These are phyloP conservation scores for Listronotus oregonensis DNA, from an alignment of 1,140 invertebrate species.

Conservation along the genomic window DNA sequence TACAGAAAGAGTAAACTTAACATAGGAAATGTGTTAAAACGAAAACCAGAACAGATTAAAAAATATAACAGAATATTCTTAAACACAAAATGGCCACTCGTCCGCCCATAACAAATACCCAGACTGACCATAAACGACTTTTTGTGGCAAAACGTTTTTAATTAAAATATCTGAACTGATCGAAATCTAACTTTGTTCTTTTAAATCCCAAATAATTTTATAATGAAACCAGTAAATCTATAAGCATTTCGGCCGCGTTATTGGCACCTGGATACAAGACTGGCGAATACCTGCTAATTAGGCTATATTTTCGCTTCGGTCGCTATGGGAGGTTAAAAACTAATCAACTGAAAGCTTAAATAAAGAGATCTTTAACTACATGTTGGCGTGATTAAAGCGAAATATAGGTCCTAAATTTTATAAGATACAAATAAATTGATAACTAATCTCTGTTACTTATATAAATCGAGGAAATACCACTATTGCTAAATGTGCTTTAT, in stretches of 20 bases:
- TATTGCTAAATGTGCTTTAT: too few species aligned
- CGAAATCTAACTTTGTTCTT: slow-evolving; percentile 43
- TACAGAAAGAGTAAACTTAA: too few species aligned
- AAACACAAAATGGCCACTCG: not conserved
- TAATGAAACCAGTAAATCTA: slow-evolving; percentile 43
- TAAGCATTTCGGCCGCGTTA: slow-evolving; percentile 33
- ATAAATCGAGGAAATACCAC: too few species aligned
- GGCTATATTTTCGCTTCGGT: slow-evolving; percentile 35
- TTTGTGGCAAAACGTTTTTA: slow-evolving; percentile 43
- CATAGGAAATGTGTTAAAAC: too few species aligned
- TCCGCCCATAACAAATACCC: slow-evolving; percentile 16
- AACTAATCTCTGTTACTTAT: too few species aligned
- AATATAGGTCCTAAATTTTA: slow-evolving; percentile 15
- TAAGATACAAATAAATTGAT: too few species aligned
- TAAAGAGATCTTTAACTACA: slow-evolving; percentile 26
- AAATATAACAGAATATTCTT: too few species aligned
- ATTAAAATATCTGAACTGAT: slow-evolving; percentile 49
- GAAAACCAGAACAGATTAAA: too few species aligned
- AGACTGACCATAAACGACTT: slow-evolving; percentile 25
- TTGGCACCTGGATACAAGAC: slow-evolving; percentile 34
- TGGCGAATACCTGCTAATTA: slow-evolving; percentile 40
- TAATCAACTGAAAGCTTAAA: slow-evolving; percentile 24
- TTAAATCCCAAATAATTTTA: slow-evolving; percentile 41
- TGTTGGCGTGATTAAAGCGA: slow-evolving; percentile 21
- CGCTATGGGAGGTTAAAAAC: slow-evolving; percentile 33